Evolutionary conservation across 2,888 invertebrate species (phyloP), one percentile per base, ranked within the genome.

Genomic region (Protodeltote pygarga): DNA sequence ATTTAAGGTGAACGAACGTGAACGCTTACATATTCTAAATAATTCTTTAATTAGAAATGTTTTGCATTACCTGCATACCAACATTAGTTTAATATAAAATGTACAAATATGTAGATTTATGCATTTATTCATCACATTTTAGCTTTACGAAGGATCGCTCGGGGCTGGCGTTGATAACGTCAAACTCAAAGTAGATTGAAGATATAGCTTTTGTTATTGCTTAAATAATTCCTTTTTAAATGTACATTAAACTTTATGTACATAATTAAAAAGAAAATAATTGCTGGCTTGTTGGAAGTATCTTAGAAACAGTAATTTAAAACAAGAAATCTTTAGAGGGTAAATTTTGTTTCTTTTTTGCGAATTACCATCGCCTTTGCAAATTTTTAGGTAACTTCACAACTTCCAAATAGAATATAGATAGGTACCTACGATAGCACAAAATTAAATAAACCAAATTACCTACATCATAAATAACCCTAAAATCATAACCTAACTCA

Each of bases 401-500:
- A n/a, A n/a, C n/a, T n/a, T n/a, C n/a, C n/a, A n/a, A n/a, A n/a
- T n/a, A n/a, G n/a, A n/a, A n/a, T n/a, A n/a, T n/a, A n/a, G n/a
- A n/a, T n/a, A n/a, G n/a, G n/a, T n/a, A n/a, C n/a, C n/a, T n/a
- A n/a, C n/a, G n/a, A n/a, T n/a, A n/a, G n/a, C n/a, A n/a, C 5
- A 14, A 28, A 59, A 53, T 29, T 33, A 29, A 28, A 33, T 44
- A 54, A 33, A n/a, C 32, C 9, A 6, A n/a, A 5, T 8, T 4
- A 24, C 11, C 20, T 19, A 23, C n/a, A n/a, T n/a, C n/a, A 62
- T 45, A 46, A 62, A 62, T 38, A 46, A 55, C 46, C 28, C 20
- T 27, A 55, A 68, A 76, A 65, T 71, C 77, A 75, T 79, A 79
- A 79, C 76, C 77, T 79, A 73, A 72, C 76, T 49, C 78, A 80